Evolutionary conservation across 2,888 invertebrate species (phyloP), one percentile per base, ranked within the genome.

Genomic region (Dasysyrphus tricinctus): DNA sequence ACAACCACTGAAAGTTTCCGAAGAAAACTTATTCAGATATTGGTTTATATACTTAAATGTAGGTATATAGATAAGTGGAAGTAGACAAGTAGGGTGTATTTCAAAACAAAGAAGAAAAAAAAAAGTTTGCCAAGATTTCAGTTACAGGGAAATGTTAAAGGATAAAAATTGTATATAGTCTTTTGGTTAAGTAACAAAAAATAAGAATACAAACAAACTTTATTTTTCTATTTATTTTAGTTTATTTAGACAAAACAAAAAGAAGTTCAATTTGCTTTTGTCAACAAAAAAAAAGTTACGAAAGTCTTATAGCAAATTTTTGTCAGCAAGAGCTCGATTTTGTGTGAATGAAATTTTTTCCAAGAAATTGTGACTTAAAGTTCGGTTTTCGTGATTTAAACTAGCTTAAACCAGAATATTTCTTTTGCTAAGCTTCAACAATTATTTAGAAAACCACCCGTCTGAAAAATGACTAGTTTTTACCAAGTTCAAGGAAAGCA

Each of bases 11-110:
- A 61, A 24, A 61, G 6, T 24, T 61, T 61, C 12, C 1, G 14
- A 42, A 42, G 14, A 29, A 42, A 42, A 24, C n/a, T 24, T 61
- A n/a, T 61, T 42, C 14, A 42, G 61, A 61, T 57, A 6, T 34
- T 37, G 34, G 16, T 16, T 16, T 57, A 0, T 32, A 7, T 32
- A 32, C n/a, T n/a, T 32, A 0, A 2, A 24, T 3, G 32, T 34
- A 19, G 9, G 11, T 51, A 51, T 51, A 51, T n/a, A 5, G 8
- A 24, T 2, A 12, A 7, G 14, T 61, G 14, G 9, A 39, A 39
- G 8, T 39, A 1, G 24, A 39, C 19, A 59, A 39, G 9, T 34
- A 37, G 57, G 34, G 7, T 14, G n/a, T n/a, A 61, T 42, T 61
- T 61, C 5, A 24, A 61, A 8, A 39, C 0, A 16, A 11, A 11